Evolutionary conservation across 2,888 invertebrate genomes (phyloP).

Genomic region (Drosophila ustulata): DNA sequence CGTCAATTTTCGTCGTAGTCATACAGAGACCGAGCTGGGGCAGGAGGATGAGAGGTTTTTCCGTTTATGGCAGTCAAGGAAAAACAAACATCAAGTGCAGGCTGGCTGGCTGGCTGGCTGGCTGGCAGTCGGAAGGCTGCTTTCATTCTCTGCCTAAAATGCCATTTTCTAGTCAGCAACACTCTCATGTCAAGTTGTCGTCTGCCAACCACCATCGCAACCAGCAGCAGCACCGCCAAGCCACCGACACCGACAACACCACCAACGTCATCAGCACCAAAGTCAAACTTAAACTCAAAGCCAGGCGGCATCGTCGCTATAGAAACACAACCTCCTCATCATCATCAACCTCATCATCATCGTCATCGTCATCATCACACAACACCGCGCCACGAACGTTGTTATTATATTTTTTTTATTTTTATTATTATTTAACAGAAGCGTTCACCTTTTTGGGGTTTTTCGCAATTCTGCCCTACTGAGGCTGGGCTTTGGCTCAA

Average conservation of each 20-base stretch:
- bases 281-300: conserved; percentile 38
- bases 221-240: conserved; percentile 9
- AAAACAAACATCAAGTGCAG: conserved; percentile 71
- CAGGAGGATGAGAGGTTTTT: conserved; percentile 51
- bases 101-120: conserved; percentile 25
- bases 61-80: conserved; percentile 61
- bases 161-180: conserved; percentile 73
- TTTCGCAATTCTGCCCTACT: conserved; percentile 29
- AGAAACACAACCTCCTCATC: conserved; percentile 25
- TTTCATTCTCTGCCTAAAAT: conserved; percentile 69
- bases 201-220: conserved; percentile 47
- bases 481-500: neutral
- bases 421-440: conserved; percentile 25
- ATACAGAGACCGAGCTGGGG: conserved; percentile 7
- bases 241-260: conserved; percentile 36
- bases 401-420: conserved; percentile 18
- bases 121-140: conserved; percentile 31
- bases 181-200: conserved; percentile 72
- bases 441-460: conserved; percentile 31
- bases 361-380: conserved; percentile 42
- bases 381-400: conserved; percentile 12
- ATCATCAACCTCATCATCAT: conserved; percentile 22
- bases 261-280: conserved; percentile 36
- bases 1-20: conserved; percentile 69
- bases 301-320: conserved; percentile 6